phyloP scores from a whole-genome alignment of 2,113 vertebrate species.

The Cygnus atratus region DNA sequence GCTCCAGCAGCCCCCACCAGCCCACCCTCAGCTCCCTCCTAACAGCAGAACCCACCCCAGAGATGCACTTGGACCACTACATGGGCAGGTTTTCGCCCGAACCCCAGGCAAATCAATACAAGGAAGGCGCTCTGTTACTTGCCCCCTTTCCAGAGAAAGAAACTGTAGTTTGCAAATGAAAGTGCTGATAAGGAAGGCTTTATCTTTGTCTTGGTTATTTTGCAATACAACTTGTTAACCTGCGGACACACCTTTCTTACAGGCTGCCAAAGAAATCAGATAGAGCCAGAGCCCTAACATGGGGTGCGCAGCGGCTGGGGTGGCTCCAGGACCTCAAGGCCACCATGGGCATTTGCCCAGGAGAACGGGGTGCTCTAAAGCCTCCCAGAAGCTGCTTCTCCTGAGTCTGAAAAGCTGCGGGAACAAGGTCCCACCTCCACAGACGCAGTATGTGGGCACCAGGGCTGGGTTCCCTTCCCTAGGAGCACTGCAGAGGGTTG shows the following conservation, averaged over 20 bases:
- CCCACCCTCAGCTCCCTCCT: neutral
- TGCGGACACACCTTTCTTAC: neutral
- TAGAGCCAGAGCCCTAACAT: neutral
- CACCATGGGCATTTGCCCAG: neutral
- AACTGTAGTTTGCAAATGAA: accelerated
- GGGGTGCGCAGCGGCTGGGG: accelerated
- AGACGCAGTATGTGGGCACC: accelerated
- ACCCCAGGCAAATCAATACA: neutral
- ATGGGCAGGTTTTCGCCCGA: neutral
- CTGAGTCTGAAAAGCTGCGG: neutral
- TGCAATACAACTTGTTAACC: neutral
- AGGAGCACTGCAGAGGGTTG: neutral
- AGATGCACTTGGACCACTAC: accelerated
- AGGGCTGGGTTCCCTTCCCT: accelerated
- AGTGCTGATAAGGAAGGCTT: neutral
- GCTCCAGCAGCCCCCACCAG: neutral
- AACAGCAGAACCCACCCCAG: neutral
- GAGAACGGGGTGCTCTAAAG: neutral
- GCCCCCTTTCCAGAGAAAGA: neutral
- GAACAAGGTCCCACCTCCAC: neutral
- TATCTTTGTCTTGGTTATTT: neutral
- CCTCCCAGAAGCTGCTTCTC: neutral
- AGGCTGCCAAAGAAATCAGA: neutral
- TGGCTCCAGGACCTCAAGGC: neutral
- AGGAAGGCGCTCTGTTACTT: neutral